Evolutionary conservation across 2,797 vertebrate species (phyloP).

Genomic region (Urosaurus nigricauda): DNA sequence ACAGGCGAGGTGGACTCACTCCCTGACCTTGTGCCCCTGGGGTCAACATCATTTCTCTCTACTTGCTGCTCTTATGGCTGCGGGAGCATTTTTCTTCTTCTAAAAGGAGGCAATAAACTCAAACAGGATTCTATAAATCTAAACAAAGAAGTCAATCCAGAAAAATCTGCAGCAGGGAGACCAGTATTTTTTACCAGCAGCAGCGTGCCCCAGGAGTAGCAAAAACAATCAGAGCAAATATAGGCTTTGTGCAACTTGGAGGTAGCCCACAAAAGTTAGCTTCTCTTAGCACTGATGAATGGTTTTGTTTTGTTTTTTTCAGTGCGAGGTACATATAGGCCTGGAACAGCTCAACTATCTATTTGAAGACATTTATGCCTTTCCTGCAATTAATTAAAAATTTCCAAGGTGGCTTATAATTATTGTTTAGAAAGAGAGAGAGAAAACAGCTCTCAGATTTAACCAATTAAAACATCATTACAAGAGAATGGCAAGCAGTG

Average conservation of each 20-base stretch:
- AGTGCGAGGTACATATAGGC: neutral
- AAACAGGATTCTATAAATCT: neutral
- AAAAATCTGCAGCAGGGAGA: neutral
- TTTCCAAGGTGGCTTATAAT: neutral
- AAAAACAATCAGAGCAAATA: neutral
- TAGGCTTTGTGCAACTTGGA: neutral
- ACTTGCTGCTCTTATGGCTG: neutral
- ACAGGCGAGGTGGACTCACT: constrained; percentile 7
- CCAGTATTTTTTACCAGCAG: neutral
- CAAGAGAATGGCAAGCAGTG: neutral
- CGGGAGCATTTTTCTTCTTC: too few relatives aligned
- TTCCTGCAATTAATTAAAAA: constrained; percentile 12
- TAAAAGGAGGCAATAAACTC: neutral
- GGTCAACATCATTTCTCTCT: neutral
- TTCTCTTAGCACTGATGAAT: neutral
- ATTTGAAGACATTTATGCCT: neutral
- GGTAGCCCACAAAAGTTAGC: neutral
- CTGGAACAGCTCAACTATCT: neutral
- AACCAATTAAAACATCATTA: neutral
- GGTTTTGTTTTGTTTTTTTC: neutral
- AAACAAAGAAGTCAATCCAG: neutral
- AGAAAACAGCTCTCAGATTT: neutral
- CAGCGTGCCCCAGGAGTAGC: neutral
- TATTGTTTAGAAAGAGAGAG: neutral
- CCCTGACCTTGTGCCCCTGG: neutral